Evolutionary conservation across 2,888 invertebrate genomes (phyloP).

Genomic region (Ferrisia virgata): DNA sequence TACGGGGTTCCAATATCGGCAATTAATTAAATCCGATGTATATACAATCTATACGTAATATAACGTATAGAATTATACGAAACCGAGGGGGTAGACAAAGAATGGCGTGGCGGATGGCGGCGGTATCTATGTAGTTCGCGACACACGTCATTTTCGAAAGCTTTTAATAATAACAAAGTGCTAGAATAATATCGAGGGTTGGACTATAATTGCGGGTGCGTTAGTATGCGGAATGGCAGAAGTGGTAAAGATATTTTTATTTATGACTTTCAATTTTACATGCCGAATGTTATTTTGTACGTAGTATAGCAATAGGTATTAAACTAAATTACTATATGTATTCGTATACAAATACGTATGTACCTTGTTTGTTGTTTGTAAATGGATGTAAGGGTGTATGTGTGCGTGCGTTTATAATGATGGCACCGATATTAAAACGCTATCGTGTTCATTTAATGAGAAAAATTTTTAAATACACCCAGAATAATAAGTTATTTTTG

Average conservation of each 20-base stretch:
- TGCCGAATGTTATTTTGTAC: background rate
- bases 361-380: too few species aligned
- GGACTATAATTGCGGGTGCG: background rate
- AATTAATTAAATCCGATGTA: conserved; percentile 20
- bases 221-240: background rate
- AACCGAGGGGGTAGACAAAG: too few species aligned
- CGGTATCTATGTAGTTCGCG: background rate
- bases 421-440: background rate
- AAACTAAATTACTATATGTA: background rate
- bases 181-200: conserved; percentile 23
- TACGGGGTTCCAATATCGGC: conserved; percentile 6
- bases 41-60: background rate
- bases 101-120: too few species aligned
- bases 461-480: background rate
- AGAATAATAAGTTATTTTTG: too few species aligned
- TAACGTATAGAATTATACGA: too few species aligned
- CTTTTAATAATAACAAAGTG: conserved; percentile 29
- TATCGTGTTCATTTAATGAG: background rate
- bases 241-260: background rate
- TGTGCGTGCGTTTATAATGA: too few species aligned
- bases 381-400: too few species aligned
- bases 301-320: too few species aligned
- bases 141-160: conserved; percentile 27
- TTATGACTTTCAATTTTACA: conserved; percentile 5
- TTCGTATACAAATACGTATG: too few species aligned